Percentiles rank a stretch among this genome's conserved stretches.
phyloP scores from a whole-genome alignment of 2,113 vertebrate species.

The Phoenicopterus ruber region DNA sequence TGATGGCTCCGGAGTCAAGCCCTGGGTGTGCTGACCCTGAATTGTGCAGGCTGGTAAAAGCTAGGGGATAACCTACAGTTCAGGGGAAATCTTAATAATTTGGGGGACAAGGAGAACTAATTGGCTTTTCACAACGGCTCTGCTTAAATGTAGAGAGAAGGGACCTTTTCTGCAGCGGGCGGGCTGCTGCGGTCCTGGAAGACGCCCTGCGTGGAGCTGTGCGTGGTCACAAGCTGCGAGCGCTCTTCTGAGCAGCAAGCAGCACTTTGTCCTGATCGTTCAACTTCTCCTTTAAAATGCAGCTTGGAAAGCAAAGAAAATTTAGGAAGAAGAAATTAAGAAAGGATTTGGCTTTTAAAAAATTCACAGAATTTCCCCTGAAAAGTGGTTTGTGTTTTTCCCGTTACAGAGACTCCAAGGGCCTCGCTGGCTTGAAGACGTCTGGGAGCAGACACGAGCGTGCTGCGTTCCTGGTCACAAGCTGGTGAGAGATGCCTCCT shows the following conservation, averaged over 20 bases:
- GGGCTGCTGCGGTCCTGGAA: not conserved
- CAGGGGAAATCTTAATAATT: not conserved
- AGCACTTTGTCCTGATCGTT: not conserved
- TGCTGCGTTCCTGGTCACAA: not conserved
- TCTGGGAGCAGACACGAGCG: fast-evolving
- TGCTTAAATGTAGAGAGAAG: not conserved
- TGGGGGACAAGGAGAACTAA: too few relatives aligned
- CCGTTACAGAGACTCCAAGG: not conserved
- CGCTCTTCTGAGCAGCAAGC: not conserved
- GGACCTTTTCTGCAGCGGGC: too few relatives aligned
- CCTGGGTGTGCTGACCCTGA: not conserved
- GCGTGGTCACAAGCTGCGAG: too few relatives aligned
- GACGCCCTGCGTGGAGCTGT: fast-evolving
- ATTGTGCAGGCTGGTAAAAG: not conserved
- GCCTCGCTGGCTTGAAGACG: not conserved
- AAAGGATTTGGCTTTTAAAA: not conserved
- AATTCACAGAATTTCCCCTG: not conserved
- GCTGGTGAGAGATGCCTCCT: not conserved
- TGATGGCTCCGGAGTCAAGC: not conserved
- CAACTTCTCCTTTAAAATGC: not conserved
- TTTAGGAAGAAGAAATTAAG: not conserved
- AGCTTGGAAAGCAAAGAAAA: not conserved
- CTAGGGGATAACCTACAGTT: not conserved
- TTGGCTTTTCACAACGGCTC: not conserved
- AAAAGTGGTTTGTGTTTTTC: not conserved